Conservation (phyloP, 2,888 invertebrate genomes). For the Nymphalis c-album region DNA sequence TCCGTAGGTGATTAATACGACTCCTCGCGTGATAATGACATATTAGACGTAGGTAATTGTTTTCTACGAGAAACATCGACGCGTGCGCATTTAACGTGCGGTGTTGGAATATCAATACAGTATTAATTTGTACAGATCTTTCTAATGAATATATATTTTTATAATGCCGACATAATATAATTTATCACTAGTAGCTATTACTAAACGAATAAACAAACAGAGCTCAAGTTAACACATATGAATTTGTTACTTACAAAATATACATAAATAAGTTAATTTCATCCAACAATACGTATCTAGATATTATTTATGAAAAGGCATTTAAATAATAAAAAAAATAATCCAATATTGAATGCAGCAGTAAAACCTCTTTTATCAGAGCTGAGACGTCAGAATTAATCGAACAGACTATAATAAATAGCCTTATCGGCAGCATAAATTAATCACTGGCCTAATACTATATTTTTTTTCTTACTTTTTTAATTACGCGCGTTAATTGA, state of each 20-base stretch:
- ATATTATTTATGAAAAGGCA: neutral
- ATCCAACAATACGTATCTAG: too few species aligned
- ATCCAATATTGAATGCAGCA: slow-evolving; percentile 31
- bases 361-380: slow-evolving; percentile 50
- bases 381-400: slow-evolving; percentile 63
- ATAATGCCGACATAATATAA: too few species aligned
- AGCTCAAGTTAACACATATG: too few species aligned
- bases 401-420: slow-evolving; percentile 70
- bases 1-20: neutral
- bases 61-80: slow-evolving; percentile 2
- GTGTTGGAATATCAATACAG: neutral
- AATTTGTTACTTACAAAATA: too few species aligned
- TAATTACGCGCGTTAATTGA: slow-evolving; percentile 78
- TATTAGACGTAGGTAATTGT: neutral
- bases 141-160: too few species aligned
- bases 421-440: slow-evolving; percentile 72
- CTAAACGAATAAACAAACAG: too few species aligned
- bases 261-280: too few species aligned
- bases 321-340: slow-evolving; percentile 11
- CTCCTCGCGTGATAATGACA: slow-evolving; percentile 1
- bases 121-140: neutral
- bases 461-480: slow-evolving; percentile 66
- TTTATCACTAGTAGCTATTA: too few species aligned
- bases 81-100: neutral
- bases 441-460: slow-evolving; percentile 70